Conservation (phyloP, 1,140 invertebrate genomes). For the Artemia franciscana region DNA sequence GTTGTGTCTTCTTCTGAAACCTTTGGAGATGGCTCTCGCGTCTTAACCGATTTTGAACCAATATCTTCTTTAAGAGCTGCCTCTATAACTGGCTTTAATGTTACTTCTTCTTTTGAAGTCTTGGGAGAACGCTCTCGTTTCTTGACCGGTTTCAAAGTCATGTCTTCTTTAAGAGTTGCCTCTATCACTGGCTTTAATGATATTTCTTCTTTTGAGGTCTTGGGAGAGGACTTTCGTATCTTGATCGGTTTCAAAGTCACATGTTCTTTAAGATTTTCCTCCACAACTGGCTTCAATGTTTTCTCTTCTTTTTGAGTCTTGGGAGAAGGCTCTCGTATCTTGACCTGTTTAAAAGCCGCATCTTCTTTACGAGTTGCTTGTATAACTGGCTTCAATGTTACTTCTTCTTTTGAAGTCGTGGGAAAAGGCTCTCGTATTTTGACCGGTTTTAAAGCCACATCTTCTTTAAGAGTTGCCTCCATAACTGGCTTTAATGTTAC, state of each 20-base stretch:
- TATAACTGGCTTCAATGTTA: slow-evolving; percentile 22
- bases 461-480: slow-evolving; percentile 18
- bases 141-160: slow-evolving; percentile 9
- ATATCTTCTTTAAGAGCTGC: slow-evolving; percentile 1
- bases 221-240: too few relatives aligned
- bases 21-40: not conserved
- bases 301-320: not conserved
- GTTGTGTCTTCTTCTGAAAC: slow-evolving; percentile 4
- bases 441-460: slow-evolving; percentile 21
- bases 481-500: slow-evolving; percentile 9
- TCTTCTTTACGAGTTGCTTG: not conserved
- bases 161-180: slow-evolving; percentile 8
- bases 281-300: not conserved
- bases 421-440: slow-evolving; percentile 13
- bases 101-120: slow-evolving; percentile 7
- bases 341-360: not conserved
- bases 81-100: slow-evolving; percentile 4
- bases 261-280: not conserved
- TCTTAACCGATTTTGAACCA: not conserved
- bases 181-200: slow-evolving; percentile 16
- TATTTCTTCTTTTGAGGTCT: too few relatives aligned
- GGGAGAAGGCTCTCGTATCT: too few relatives aligned
- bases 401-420: slow-evolving; percentile 19
- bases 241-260: not conserved
- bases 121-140: slow-evolving; percentile 3